A percentile compares a stretch with the other conserved stretches of the same genome.
phyloP scores from a whole-genome alignment of 1,140 invertebrate genomes.

The Drosophila melanogaster region Release_6_plus_ISO1_MT NC_004354.4:8480001-8480500 shows the following conservation, averaged over 20 bases:
- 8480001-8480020: conserved; percentile 81
- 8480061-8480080: conserved; percentile 82
- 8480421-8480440: conserved; percentile 8
- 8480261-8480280: conserved; percentile 69
- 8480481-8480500: not conserved
- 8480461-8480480: conserved; percentile 1
- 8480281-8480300: conserved; percentile 66
- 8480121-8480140: conserved; percentile 73
- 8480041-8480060: conserved; percentile 79
- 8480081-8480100: conserved; percentile 83
- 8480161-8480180: conserved; percentile 54
- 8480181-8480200: conserved; percentile 38
- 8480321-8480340: conserved; percentile 10
- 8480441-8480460: not conserved
- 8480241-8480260: conserved; percentile 57
- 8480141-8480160: conserved; percentile 50
- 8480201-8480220: conserved; percentile 34
- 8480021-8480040: conserved; percentile 83
- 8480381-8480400: conserved; percentile 53
- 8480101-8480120: conserved; percentile 76
- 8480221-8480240: conserved; percentile 52
- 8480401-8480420: conserved; percentile 63
- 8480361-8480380: conserved; percentile 60
- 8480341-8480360: conserved; percentile 57
- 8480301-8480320: conserved; percentile 1